Percentiles rank a stretch among this genome's conserved stretches.
Conservation (phyloP, 2,113 vertebrate species). For the Protobothrops flavoviridis region DNA sequence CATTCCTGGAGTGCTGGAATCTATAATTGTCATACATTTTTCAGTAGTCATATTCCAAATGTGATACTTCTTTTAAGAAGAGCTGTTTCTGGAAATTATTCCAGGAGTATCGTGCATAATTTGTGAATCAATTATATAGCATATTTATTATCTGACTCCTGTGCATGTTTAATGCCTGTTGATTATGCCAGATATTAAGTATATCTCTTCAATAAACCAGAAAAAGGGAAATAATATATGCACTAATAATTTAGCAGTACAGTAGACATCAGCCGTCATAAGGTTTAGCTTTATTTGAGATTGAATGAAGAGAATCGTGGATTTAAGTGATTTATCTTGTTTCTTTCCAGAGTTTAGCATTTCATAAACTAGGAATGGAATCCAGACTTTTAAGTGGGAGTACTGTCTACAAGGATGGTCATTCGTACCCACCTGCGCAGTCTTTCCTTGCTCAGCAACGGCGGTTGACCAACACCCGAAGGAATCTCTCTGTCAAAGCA, state of each 20-base stretch:
- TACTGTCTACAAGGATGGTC: slow-evolving; percentile 52
- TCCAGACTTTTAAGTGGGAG: slow-evolving; percentile 79
- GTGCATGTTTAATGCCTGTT: background rate
- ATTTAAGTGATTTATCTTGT: background rate
- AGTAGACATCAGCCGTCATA: background rate
- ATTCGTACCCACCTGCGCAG: slow-evolving; percentile 65
- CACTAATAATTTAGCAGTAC: background rate
- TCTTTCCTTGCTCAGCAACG: slow-evolving; percentile 94
- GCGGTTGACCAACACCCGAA: slow-evolving; percentile 85
- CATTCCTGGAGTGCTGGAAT: background rate
- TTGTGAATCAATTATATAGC: background rate
- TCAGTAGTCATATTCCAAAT: background rate
- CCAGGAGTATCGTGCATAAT: background rate
- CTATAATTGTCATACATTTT: background rate
- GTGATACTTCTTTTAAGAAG: background rate
- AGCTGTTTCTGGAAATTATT: background rate
- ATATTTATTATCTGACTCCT: background rate
- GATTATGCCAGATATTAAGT: background rate
- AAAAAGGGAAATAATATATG: background rate
- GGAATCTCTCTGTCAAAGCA: slow-evolving; percentile 78
- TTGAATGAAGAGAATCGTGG: background rate
- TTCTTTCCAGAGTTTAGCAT: slow-evolving; percentile 82
- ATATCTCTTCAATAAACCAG: background rate
- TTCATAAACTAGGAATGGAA: slow-evolving; percentile 92
- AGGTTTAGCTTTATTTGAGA: background rate